Conservation (phyloP, 1,140 invertebrate genomes). For the Paraescarpia echinospica region DNA sequence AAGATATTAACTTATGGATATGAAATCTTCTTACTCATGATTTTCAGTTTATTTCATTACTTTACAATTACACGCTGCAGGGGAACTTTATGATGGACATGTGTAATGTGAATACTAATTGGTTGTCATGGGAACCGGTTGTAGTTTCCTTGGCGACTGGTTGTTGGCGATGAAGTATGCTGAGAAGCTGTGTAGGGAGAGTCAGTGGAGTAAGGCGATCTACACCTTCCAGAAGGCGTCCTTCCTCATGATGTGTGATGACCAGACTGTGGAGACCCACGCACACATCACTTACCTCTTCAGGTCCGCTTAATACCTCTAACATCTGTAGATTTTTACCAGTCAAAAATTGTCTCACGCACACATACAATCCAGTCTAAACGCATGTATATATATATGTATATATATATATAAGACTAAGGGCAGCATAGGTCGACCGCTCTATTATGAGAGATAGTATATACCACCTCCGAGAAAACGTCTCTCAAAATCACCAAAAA, state of each 20-base stretch:
- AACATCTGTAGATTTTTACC: too few species aligned
- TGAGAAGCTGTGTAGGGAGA: slow-evolving; percentile 72
- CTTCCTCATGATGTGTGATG: slow-evolving; percentile 73
- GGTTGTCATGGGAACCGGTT: slow-evolving; percentile 18
- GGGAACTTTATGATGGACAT: background rate
- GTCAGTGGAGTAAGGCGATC: slow-evolving; percentile 87
- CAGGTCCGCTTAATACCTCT: background rate
- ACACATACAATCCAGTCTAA: too few species aligned
- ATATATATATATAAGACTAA: too few species aligned
- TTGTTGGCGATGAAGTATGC: slow-evolving; percentile 73
- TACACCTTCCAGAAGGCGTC: slow-evolving; percentile 88
- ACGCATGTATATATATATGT: too few species aligned
- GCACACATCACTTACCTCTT: slow-evolving; percentile 36
- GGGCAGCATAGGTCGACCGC: too few species aligned
- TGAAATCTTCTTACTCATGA: background rate
- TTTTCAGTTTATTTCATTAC: background rate
- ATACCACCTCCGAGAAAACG: too few species aligned
- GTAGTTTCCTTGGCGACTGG: slow-evolving; percentile 66
- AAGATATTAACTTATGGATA: background rate
- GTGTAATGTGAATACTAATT: background rate
- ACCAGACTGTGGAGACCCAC: slow-evolving; percentile 59
- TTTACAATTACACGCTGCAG: too few species aligned
- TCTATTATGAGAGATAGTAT: too few species aligned
- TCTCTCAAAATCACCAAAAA: too few species aligned
- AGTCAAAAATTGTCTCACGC: too few species aligned